Evolutionary conservation across 2,797 vertebrate genomes (phyloP).

Genomic region (Monodelphis domestica): DNA sequence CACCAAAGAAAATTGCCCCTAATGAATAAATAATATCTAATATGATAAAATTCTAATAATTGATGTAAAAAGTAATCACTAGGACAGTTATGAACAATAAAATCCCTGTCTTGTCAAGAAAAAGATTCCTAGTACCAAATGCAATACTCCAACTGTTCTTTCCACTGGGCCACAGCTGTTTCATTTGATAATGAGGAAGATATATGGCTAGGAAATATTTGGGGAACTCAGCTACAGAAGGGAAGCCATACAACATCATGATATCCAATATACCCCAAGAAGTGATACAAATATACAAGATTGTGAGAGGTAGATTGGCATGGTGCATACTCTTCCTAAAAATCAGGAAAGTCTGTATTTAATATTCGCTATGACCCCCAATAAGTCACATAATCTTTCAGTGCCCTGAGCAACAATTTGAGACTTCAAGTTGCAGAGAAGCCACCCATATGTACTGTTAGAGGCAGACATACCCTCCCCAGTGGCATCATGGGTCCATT

Average conservation of each 20-base stretch:
- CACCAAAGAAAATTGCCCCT: not conserved
- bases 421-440: not conserved
- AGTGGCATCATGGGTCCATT: not conserved
- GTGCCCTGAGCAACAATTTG: not conserved
- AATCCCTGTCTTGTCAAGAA: not conserved
- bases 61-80: not conserved
- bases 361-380: not conserved
- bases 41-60: not conserved
- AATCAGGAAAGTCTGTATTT: not conserved
- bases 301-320: not conserved
- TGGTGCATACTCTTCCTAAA: not conserved
- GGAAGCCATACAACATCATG: too few species aligned
- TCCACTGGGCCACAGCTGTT: too few species aligned
- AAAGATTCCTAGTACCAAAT: too few species aligned
- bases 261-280: too few species aligned
- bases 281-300: too few species aligned
- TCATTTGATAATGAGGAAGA: too few species aligned
- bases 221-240: too few species aligned
- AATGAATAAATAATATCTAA: not conserved
- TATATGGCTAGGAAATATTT: too few species aligned
- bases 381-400: not conserved
- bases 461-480: not conserved
- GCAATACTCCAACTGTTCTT: too few species aligned
- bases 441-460: not conserved
- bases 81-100: not conserved